Percentiles rank a stretch among this genome's conserved stretches.
These are phyloP conservation scores for Theonella swinhoei DNA, from an alignment of 37 sponge, comb jelly and placozoan species.

Conservation along the genomic window DNA sequence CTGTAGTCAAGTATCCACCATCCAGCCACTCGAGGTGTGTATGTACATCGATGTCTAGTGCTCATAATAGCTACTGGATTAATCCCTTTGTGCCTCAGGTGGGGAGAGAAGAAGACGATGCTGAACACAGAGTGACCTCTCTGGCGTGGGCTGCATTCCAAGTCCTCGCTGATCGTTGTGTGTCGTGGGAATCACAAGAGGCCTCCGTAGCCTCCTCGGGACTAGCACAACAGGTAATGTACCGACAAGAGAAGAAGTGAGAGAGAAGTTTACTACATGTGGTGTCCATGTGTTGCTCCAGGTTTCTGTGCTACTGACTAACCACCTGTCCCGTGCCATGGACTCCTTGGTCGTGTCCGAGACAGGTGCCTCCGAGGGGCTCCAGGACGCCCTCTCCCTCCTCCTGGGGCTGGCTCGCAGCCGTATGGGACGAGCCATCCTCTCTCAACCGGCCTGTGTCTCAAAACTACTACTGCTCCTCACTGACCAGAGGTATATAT, in stretches of 20 bases:
- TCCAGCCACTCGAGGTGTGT: conserved; percentile 18
- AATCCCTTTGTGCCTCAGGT: no score
- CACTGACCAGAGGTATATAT: conserved; percentile 75
- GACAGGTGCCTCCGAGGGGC: conserved; percentile 77
- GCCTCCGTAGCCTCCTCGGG: conserved; percentile 66
- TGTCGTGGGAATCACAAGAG: conserved; percentile 85
- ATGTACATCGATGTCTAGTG: neutral
- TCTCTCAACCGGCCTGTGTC: conserved; percentile 90
- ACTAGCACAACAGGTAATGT: conserved; percentile 83
- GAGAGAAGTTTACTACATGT: neutral
- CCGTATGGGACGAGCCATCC: conserved; percentile 82
- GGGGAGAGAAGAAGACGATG: conserved; percentile 54
- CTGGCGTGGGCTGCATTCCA: conserved; percentile 93
- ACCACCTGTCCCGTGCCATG: conserved; percentile 90
- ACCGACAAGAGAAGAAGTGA: no score
- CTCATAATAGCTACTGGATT: no score
- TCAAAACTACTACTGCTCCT: conserved; percentile 89
- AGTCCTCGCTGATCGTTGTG: conserved; percentile 87
- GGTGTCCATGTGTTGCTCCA: neutral
- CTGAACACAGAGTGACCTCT: conserved; percentile 63
- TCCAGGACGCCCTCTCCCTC: conserved; percentile 91
- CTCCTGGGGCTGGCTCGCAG: conserved; percentile 85
- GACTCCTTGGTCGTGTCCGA: conserved; percentile 72
- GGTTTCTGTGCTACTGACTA: conserved; percentile 86
- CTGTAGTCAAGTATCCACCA: conserved; percentile 52